Evolutionary conservation across 2,797 vertebrate species (phyloP).

Genomic region (Mergus octosetaceus): DNA sequence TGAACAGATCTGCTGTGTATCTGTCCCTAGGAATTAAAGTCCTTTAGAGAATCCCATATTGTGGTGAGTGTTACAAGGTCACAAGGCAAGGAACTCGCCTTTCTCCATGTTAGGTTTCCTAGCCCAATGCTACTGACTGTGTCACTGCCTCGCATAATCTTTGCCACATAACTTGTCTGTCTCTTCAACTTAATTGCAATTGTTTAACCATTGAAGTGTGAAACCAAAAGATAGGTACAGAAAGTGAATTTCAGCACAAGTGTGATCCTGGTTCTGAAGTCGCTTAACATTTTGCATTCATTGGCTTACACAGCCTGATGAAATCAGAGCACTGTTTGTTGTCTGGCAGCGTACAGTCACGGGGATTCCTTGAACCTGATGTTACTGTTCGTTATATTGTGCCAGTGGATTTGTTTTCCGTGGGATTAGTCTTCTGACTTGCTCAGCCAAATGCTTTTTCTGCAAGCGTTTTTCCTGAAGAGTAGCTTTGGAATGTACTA

Average conservation of each 20-base stretch:
- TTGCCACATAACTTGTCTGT: neutral
- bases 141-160: neutral
- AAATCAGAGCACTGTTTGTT: neutral
- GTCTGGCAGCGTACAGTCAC: neutral
- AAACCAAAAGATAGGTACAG: neutral
- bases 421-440: constrained; percentile 5
- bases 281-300: neutral
- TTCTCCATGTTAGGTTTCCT: neutral
- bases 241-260: neutral
- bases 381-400: neutral
- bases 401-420: neutral
- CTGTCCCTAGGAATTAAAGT: neutral
- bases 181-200: neutral
- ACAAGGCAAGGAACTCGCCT: neutral
- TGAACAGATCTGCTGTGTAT: neutral
- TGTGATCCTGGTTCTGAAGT: neutral
- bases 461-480: neutral
- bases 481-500: neutral
- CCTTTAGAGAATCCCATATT: neutral
- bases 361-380: constrained; percentile 3
- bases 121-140: neutral
- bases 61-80: neutral
- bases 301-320: neutral
- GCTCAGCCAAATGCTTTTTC: neutral
- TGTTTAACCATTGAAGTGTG: neutral